Evolutionary conservation across 1,140 invertebrate species (phyloP).

Genomic region (Drosophila ficusphila): DNA sequence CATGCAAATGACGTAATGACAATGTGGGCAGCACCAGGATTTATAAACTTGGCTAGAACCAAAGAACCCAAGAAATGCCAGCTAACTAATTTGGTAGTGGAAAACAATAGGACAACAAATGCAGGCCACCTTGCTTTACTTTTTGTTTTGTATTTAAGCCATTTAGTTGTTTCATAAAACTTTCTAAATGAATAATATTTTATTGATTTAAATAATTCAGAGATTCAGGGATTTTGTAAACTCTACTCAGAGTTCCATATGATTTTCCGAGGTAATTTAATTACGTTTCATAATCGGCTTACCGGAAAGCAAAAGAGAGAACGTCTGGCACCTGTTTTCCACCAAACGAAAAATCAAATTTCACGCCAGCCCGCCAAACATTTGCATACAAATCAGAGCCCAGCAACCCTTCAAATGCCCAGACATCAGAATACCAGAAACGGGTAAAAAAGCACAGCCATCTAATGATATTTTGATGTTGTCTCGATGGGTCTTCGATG

Average conservation of each 20-base stretch:
- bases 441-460: conserved; percentile 32
- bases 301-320: conserved; percentile 7
- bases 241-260: neutral
- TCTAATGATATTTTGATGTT: conserved; percentile 82
- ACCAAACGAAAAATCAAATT: conserved; percentile 62
- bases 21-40: conserved; percentile 45
- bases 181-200: no score
- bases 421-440: conserved; percentile 11
- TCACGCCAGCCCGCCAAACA: conserved; percentile 42
- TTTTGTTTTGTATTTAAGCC: no score
- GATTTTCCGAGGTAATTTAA: conserved; percentile 56
- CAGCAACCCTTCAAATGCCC: conserved; percentile 74
- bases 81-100: neutral
- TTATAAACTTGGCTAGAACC: conserved; percentile 43
- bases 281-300: conserved; percentile 68
- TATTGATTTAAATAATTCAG: no score
- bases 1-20: conserved; percentile 65
- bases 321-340: conserved; percentile 38
- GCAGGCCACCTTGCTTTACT: no score
- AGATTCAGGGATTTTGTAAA: no score
- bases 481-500: conserved; percentile 76
- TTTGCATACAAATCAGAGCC: conserved; percentile 76
- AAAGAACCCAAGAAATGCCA: conserved; percentile 12
- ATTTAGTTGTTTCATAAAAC: no score
- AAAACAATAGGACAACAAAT: neutral